Evolutionary conservation across 1,140 invertebrate genomes (phyloP).

Genomic region (Drosophila subobscura): DNA sequence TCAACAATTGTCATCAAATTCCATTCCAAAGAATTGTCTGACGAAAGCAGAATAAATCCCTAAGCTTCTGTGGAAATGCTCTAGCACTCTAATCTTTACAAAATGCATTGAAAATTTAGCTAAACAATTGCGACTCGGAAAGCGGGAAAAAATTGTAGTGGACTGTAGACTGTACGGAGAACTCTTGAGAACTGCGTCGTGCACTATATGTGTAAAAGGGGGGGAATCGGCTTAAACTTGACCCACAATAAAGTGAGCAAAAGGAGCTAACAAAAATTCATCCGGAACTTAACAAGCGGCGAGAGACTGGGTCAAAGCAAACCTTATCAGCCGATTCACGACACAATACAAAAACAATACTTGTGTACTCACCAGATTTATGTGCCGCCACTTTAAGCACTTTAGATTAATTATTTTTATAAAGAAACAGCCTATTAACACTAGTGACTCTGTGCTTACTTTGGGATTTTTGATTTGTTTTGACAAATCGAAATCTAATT

Average conservation of each 20-base stretch:
- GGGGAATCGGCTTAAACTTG: constrained; percentile 54
- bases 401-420: constrained; percentile 16
- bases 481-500: constrained; percentile 35
- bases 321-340: not conserved
- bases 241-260: constrained; percentile 17
- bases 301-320: not conserved
- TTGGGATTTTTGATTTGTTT: constrained; percentile 8
- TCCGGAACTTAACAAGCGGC: not conserved
- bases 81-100: constrained; percentile 1
- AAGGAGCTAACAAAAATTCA: constrained; percentile 6
- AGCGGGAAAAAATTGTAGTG: not conserved
- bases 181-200: constrained; percentile 14
- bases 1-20: too few species aligned
- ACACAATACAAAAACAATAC: not conserved
- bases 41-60: too few species aligned
- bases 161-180: constrained; percentile 3
- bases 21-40: too few species aligned
- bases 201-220: constrained; percentile 4
- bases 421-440: constrained; percentile 1
- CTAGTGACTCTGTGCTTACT: constrained; percentile 1
- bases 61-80: not conserved
- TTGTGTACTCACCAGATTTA: constrained; percentile 5
- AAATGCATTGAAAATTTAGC: not conserved
- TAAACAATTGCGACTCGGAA: constrained; percentile 33
- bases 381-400: constrained; percentile 20